Conservation (phyloP, 2,888 invertebrate species). For the Dermolepida albohirtum region DNA sequence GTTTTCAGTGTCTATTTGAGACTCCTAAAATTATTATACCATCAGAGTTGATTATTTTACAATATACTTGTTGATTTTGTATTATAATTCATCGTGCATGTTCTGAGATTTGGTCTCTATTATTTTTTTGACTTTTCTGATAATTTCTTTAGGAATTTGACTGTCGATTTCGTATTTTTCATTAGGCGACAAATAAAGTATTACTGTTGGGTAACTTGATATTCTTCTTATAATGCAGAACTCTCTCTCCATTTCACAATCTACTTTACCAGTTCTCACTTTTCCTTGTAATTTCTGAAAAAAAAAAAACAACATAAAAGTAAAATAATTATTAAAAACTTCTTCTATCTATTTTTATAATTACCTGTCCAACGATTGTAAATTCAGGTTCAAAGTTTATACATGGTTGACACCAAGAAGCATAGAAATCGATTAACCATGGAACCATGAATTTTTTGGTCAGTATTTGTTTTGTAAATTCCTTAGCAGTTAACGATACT, state of each 20-base stretch:
- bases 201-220: conserved; percentile 71
- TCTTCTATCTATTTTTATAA: neutral
- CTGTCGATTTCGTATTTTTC: conserved; percentile 46
- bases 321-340: conserved; percentile 27
- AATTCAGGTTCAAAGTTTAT: conserved; percentile 77
- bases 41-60: too few relatives aligned
- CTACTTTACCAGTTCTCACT: conserved; percentile 72
- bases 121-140: conserved; percentile 35
- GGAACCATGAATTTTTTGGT: conserved; percentile 61
- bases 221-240: conserved; percentile 69
- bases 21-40: too few relatives aligned
- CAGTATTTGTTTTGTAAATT: conserved; percentile 67
- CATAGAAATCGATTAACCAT: conserved; percentile 76
- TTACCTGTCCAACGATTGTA: conserved; percentile 73
- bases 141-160: conserved; percentile 43
- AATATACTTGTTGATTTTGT: neutral
- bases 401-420: conserved; percentile 76
- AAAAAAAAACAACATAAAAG: conserved; percentile 44
- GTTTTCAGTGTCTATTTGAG: too few relatives aligned
- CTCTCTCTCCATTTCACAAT: conserved; percentile 71
- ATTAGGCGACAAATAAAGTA: conserved; percentile 64
- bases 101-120: conserved; percentile 21
- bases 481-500: conserved; percentile 63
- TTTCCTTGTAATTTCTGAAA: conserved; percentile 67
- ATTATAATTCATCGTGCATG: conserved; percentile 40